A percentile compares a stretch with the other conserved stretches of the same genome.
phyloP scores from a whole-genome alignment of 2,797 vertebrate species.

The Falco peregrinus region DNA sequence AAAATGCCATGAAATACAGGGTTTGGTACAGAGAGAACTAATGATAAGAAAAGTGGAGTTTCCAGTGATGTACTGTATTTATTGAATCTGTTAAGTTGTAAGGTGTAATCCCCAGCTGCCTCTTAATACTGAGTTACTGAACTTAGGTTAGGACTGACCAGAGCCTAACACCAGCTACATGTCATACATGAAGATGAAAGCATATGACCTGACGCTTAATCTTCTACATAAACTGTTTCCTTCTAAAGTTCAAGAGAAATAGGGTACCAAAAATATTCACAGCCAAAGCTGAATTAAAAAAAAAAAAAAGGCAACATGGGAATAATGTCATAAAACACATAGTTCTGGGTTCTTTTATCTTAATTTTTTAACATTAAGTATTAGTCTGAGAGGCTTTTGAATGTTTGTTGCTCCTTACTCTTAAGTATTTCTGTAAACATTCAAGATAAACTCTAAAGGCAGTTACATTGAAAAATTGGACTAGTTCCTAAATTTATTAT shows the following conservation, averaged over 20 bases:
- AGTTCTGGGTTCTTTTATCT: not conserved
- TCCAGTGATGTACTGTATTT: not conserved
- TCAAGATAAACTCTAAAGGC: not conserved
- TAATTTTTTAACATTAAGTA: not conserved
- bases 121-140: not conserved
- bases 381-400: not conserved
- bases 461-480: not conserved
- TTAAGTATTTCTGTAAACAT: not conserved
- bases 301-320: not conserved
- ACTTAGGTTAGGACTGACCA: not conserved
- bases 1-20: not conserved
- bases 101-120: not conserved
- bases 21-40: not conserved
- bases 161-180: not conserved
- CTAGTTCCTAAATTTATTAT: not conserved
- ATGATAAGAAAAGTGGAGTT: not conserved
- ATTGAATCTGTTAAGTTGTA: not conserved
- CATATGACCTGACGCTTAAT: rapidly evolving
- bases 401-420: not conserved
- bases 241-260: not conserved
- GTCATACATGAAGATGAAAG: not conserved
- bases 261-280: not conserved
- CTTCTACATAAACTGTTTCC: not conserved
- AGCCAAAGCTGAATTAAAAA: not conserved
- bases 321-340: not conserved